Percentiles rank a stretch among this genome's conserved stretches.
These are phyloP conservation scores for Scaeva pyrastri DNA, from an alignment of 2,888 invertebrate species.

Conservation along the genomic window DNA sequence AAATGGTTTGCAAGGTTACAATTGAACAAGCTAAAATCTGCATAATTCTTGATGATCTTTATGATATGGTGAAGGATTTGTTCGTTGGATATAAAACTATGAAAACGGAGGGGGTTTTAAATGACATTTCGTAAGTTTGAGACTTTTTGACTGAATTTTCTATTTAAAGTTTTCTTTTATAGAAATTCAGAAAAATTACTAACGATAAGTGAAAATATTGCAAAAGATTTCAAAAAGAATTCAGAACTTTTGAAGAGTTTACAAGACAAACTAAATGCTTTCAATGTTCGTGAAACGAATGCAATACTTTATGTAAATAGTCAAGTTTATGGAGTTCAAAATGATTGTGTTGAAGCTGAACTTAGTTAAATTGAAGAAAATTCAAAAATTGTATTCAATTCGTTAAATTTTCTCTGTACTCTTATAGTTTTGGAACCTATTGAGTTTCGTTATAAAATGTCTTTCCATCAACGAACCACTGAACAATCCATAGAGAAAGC, in stretches of 20 bases:
- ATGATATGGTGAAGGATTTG: neutral
- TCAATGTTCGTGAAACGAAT: constrained; percentile 46
- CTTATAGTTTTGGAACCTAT: constrained; percentile 57
- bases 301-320: constrained; percentile 30
- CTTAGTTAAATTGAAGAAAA: constrained; percentile 17
- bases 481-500: constrained; percentile 21
- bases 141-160: neutral
- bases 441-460: constrained; percentile 53
- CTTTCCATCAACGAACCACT: neutral
- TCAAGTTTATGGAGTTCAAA: constrained; percentile 33
- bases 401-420: neutral
- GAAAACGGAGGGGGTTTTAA: neutral
- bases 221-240: constrained; percentile 23
- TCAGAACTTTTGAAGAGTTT: neutral
- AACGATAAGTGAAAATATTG: constrained; percentile 18
- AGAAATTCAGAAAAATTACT: constrained; percentile 31
- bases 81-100: constrained; percentile 2
- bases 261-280: constrained; percentile 32
- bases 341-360: constrained; percentile 43
- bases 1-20: neutral
- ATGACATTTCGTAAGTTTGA: constrained; percentile 31
- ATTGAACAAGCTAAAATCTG: constrained; percentile 42
- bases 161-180: neutral
- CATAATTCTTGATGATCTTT: constrained; percentile 47
- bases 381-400: too few species aligned